phyloP scores from a whole-genome alignment of 2,888 invertebrate species.

The Euzophera pinguis region DNA sequence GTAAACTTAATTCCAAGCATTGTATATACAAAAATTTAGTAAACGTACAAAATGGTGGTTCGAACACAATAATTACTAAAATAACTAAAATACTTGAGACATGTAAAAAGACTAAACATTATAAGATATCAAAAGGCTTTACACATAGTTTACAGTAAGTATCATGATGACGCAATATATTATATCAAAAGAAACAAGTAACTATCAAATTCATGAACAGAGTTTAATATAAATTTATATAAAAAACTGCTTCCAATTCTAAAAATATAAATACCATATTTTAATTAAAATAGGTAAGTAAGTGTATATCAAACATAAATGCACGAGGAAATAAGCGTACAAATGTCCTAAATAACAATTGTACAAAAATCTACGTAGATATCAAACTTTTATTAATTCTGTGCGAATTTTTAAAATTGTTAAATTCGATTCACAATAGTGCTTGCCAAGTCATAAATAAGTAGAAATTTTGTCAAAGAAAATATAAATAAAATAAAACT shows the following conservation, averaged over 20 bases:
- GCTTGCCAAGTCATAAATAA: too few species aligned
- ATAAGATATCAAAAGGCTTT: not conserved
- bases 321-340: not conserved
- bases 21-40: conserved; percentile 26
- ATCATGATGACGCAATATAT: too few species aligned
- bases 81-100: conserved; percentile 23
- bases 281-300: not conserved
- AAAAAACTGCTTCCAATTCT: too few species aligned
- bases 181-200: not conserved
- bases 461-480: too few species aligned
- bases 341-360: not conserved
- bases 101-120: conserved; percentile 15
- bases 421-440: too few species aligned
- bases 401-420: too few species aligned
- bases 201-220: too few species aligned
- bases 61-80: conserved; percentile 44
- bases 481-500: too few species aligned
- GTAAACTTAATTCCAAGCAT: conserved; percentile 15
- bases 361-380: too few species aligned
- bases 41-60: conserved; percentile 48
- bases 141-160: not conserved
- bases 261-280: not conserved
- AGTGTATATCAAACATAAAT: not conserved
- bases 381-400: too few species aligned
- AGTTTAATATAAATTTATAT: too few species aligned